Evolutionary conservation across 1,140 invertebrate species (phyloP).

Genomic region (Drosophila bocki): DNA sequence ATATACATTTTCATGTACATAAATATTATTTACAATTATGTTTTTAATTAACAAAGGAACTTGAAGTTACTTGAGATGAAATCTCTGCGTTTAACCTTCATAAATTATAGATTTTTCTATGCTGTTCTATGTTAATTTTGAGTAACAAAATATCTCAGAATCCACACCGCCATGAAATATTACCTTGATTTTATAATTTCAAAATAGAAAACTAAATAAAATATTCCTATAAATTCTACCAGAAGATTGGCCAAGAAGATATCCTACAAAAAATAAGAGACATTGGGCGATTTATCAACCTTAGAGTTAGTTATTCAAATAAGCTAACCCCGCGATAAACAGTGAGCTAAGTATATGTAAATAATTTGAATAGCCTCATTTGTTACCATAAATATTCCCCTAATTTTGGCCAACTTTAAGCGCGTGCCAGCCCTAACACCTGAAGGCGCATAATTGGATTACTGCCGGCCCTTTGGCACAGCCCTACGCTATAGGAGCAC

Average conservation of each 20-base stretch:
- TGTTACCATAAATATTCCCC: background rate
- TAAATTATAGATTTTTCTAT: background rate
- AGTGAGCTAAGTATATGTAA: background rate
- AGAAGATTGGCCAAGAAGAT: background rate
- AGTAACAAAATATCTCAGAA: background rate
- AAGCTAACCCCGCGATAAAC: background rate
- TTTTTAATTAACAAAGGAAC: background rate
- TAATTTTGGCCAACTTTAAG: slow-evolving; percentile 50
- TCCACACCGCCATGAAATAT: background rate
- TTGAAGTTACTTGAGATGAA: background rate
- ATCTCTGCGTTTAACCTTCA: too few species aligned
- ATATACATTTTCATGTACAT: background rate
- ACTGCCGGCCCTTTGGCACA: slow-evolving; percentile 43
- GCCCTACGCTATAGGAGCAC: slow-evolving; percentile 13
- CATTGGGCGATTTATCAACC: background rate
- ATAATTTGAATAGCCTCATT: slow-evolving; percentile 3
- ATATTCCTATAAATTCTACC: background rate
- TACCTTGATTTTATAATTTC: background rate
- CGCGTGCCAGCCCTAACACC: slow-evolving; percentile 57
- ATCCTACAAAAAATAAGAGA: background rate
- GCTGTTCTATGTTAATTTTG: background rate
- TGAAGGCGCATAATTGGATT: slow-evolving; percentile 65
- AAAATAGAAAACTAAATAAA: background rate
- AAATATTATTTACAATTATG: background rate
- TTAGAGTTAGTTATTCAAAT: background rate